Base-by-base conservation (phyloP, 2,797 vertebrate species). In the Urophycis tenuis region DNA sequence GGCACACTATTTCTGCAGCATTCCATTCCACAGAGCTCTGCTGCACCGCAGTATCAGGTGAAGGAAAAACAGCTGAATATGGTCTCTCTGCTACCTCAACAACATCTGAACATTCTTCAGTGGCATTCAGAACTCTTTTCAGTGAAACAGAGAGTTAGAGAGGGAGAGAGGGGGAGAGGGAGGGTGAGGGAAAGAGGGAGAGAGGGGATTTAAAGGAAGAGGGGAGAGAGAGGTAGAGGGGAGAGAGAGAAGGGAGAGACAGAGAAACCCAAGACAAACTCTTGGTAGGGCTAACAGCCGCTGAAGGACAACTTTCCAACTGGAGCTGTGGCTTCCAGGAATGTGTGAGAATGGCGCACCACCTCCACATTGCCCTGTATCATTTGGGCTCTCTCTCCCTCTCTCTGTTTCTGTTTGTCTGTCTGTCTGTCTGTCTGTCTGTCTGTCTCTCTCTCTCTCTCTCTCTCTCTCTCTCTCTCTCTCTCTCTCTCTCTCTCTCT, bases 61-160 rank as follows among this genome's bases (percentile, higher is more conserved):
- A 80, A 86, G 84, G 78, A 82, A 83, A 78, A 88, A 82, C 77
- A 86, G 76, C 31, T 31, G 88, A 82, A 80, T 84, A 72, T 49
- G 81, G 82, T 45, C 71, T 77, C 83, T 79, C 75, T 73, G 64
- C 82, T 78, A 80, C 84, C 89, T 87, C 83, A 86, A 81, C 83
- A 89, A 89, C 86, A 85, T 75, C 81, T 74, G 71, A 83, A 88
- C 88, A 92, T 92, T 92, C 90, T 86, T 91, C 85, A 89, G 90
- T 90, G 90, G 86, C 90, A 91, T 90, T 90, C 82, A 85, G 91
- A 91, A 91, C 92, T 91, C 90, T 93, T 92, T 91, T 85, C 82
- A 85, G 85, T 88, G 84, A 73, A 80, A 85, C 81, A 74, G 84
- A 88, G 81, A 87, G 87, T 90, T 89, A 91, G 71, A 85, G 78